Evolutionary conservation across 2,113 vertebrate genomes (phyloP), one percentile per base, ranked within the genome.

Genomic region (Pardalotus punctatus): DNA sequence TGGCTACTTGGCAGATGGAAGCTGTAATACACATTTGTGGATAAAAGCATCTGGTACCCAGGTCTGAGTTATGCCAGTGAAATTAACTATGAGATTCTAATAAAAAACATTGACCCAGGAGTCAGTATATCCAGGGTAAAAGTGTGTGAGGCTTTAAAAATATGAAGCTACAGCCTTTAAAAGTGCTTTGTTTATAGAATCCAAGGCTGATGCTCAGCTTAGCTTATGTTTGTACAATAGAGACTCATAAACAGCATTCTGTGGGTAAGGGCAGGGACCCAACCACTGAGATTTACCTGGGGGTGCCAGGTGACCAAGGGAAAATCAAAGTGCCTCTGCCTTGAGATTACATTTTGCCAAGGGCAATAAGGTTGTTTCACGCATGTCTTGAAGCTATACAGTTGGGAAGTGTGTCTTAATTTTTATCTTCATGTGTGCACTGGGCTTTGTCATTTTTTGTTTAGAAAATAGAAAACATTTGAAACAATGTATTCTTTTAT

Each of bases 401-500:
- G 5, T 0, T 60, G 14, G 31, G 51, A 85, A 45, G 2, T 0
- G 0, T n/a, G 50, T 17, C 47, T 43, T 38, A 35, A 24, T 57
- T 85, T 62, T 85, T 74, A 62, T 17, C 9, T 74, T 62, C 53
- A 31, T 45, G 3, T 51, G 17, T 81, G 29, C 24, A 27, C 12
- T 4, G 3, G 21, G 28, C 50, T 51, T 66, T 53, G 27, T 28
- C 45, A 40, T 45, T 2, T 36, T 27, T 71, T 78, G 13, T 53
- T 86, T 42, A 72, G 23, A 65, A 86, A 57, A 69, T 1, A 45
- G 12, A 72, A 81, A 86, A 50, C 38, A 57, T 35, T 73, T 82
- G n/a, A 71, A 62, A 60, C 13, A 60, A 47, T 13, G 12, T 4
- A 7, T 48, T 71, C 2, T 40, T 82, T 38, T 42, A 25, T 9